These are phyloP conservation scores for Rutilus rutilus DNA, from an alignment of 2,113 vertebrate species.

Conservation along the genomic window DNA sequence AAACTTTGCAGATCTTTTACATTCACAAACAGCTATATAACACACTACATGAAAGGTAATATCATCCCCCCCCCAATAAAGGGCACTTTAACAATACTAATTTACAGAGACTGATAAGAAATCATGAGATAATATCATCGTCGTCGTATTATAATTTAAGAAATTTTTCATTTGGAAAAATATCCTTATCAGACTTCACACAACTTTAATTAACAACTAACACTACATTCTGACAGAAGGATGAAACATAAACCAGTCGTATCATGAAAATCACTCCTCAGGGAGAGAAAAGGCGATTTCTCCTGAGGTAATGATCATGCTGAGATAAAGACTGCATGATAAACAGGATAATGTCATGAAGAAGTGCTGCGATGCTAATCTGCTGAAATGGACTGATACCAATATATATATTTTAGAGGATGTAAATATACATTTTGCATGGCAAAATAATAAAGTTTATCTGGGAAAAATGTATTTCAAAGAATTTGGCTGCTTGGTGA, in stretches of 20 bases:
- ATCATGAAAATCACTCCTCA: background rate
- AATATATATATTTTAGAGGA: slow-evolving; percentile 1
- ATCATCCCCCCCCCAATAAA: too few relatives aligned
- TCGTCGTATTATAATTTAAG: background rate
- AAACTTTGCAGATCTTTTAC: too few relatives aligned
- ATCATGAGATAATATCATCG: too few relatives aligned
- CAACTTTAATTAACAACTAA: slow-evolving; percentile 1
- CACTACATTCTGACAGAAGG: slow-evolving; percentile 28
- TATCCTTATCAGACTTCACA: too few relatives aligned
- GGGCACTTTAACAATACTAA: too few relatives aligned
- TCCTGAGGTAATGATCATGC: slow-evolving; percentile 12
- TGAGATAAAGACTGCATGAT: slow-evolving; percentile 8
- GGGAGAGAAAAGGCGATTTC: slow-evolving; percentile 7
- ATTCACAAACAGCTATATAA: too few relatives aligned
- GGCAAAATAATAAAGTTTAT: background rate
- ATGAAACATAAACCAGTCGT: background rate
- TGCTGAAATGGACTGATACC: background rate
- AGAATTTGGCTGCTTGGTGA: background rate
- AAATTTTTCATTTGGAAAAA: too few relatives aligned
- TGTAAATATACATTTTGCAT: background rate
- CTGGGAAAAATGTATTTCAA: background rate
- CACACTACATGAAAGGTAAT: too few relatives aligned
- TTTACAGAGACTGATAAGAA: too few relatives aligned
- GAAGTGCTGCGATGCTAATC: background rate
- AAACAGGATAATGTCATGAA: background rate